A percentile compares a stretch with the other conserved stretches of the same genome.
phyloP scores from a whole-genome alignment of 2,797 vertebrate species.

The Sarcoramphus papa region DNA sequence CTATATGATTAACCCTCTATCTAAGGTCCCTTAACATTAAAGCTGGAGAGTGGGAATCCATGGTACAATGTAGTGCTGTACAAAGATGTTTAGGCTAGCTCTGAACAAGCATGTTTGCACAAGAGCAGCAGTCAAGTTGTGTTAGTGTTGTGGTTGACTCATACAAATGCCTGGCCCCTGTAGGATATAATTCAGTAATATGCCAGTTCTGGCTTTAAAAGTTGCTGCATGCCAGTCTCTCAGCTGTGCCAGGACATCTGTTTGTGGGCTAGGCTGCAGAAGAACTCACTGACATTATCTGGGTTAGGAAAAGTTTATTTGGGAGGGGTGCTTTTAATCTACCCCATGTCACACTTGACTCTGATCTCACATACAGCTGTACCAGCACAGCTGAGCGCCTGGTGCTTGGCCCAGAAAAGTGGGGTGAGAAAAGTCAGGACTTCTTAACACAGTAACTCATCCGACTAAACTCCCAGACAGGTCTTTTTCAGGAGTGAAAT shows the following conservation, averaged over 20 bases:
- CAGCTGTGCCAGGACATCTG: slow-evolving; percentile 55
- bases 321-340: slow-evolving; percentile 33
- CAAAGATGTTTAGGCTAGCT: background rate
- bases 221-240: slow-evolving; percentile 13
- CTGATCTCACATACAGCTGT: slow-evolving; percentile 63
- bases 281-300: slow-evolving; percentile 27
- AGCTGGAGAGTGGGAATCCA: background rate
- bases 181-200: slow-evolving; percentile 22
- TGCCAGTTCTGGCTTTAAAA: slow-evolving; percentile 31
- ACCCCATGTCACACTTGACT: background rate
- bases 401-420: slow-evolving; percentile 2
- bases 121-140: background rate
- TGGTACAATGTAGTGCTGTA: background rate
- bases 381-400: slow-evolving; percentile 29
- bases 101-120: background rate
- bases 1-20: background rate
- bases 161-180: background rate
- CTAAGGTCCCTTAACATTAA: background rate
- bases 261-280: slow-evolving; percentile 37
- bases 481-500: background rate
- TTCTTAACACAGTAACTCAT: background rate
- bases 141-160: slow-evolving; percentile 30
- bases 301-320: slow-evolving; percentile 41
- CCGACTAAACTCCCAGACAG: background rate
- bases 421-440: slow-evolving; percentile 10